Evolutionary conservation across 2,113 vertebrate genomes (phyloP).

Genomic region (Platysteira castanea): DNA sequence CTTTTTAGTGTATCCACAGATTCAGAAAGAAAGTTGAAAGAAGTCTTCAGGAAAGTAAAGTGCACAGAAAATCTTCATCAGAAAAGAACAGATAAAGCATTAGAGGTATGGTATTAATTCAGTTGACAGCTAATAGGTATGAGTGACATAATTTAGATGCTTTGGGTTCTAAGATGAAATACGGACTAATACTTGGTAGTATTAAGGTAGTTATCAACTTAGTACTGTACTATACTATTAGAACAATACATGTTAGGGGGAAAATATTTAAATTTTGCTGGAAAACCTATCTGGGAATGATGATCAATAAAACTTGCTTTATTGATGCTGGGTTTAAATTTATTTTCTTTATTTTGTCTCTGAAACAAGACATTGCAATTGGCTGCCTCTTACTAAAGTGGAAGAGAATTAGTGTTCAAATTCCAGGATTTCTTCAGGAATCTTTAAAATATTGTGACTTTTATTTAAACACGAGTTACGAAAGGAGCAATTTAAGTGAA

Average conservation of each 20-base stretch:
- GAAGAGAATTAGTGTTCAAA: neutral
- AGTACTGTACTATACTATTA: too few species aligned
- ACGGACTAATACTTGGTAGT: too few species aligned
- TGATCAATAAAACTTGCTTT: neutral
- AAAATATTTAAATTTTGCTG: too few species aligned
- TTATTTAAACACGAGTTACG: neutral
- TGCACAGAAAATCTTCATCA: conserved; percentile 23
- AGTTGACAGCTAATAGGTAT: neutral
- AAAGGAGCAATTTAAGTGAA: neutral
- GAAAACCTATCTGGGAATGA: neutral
- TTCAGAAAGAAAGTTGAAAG: conserved; percentile 17
- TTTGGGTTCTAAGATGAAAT: neutral
- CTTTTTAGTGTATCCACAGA: conserved; percentile 35
- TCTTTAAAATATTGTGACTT: neutral
- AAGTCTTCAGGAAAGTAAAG: conserved; percentile 8
- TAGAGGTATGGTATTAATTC: conserved; percentile 64
- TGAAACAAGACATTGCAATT: neutral
- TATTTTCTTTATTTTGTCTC: neutral
- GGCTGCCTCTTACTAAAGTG: neutral
- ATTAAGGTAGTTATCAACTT: too few species aligned
- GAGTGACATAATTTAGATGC: neutral
- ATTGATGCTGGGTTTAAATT: neutral
- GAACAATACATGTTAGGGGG: too few species aligned
- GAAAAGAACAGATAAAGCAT: neutral
- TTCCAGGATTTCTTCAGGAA: neutral